phyloP scores from a whole-genome alignment of 2,888 invertebrate genomes.

The Resseliella maxima region DNA sequence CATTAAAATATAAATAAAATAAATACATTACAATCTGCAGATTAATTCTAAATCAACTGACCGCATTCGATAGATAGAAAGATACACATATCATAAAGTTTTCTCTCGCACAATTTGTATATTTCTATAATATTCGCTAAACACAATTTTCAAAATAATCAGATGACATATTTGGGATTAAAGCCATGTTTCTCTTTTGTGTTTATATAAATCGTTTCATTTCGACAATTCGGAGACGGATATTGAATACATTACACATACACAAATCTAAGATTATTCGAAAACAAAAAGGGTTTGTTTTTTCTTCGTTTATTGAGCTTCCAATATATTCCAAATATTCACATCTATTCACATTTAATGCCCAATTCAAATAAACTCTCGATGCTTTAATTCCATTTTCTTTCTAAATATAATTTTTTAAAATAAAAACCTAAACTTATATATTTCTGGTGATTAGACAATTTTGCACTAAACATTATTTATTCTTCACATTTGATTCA shows the following conservation, averaged over 20 bases:
- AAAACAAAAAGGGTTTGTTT: too few relatives aligned
- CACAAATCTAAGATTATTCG: too few relatives aligned
- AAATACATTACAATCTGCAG: not conserved
- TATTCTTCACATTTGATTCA: not conserved
- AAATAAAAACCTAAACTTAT: not conserved
- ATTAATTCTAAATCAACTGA: not conserved
- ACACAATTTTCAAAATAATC: not conserved
- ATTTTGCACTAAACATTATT: not conserved
- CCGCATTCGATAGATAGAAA: not conserved
- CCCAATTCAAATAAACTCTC: conserved; percentile 7
- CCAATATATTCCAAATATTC: too few relatives aligned
- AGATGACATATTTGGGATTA: not conserved
- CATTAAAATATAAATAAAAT: conserved; percentile 19
- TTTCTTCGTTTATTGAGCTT: too few relatives aligned
- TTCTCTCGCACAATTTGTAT: not conserved
- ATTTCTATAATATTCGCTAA: not conserved
- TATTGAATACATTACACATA: not conserved
- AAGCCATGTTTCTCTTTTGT: not conserved
- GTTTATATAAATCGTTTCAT: too few relatives aligned
- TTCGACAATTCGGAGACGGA: not conserved
- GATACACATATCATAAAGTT: not conserved
- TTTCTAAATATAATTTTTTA: not conserved
- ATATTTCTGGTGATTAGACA: conserved; percentile 9
- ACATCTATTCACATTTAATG: not conserved
- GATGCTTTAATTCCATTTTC: not conserved